Evolutionary conservation across 1,140 invertebrate species (phyloP), one percentile per base, ranked within the genome.

Genomic region (Drosophila teissieri): DNA sequence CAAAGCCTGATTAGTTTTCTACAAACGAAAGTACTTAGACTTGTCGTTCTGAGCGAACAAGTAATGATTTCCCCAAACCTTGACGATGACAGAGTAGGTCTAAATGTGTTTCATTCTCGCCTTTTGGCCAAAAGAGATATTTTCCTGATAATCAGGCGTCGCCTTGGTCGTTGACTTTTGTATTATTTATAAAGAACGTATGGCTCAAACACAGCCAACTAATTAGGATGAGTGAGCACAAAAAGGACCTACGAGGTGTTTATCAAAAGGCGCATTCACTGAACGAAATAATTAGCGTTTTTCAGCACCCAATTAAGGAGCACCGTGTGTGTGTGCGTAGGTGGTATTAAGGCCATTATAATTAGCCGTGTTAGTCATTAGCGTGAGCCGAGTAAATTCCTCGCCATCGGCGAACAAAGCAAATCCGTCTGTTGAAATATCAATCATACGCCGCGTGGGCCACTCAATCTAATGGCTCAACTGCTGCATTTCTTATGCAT

Each of bases 281-380:
- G 84, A 89, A 89, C 84, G 77, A 89, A 73, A 88, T 88, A 89
- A 88, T 88, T 89, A 83, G 63, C 64, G 67, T 70, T 70, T 70
- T 70, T 70, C 52, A 78, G 61, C 55, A 60, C 51, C 55, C 58
- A 63, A 74, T 70, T 61, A 81, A 55, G 44, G 61, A 57, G 56
- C 31, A 44, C n/a, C 37, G 55, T 70, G 56, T 75, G 56, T 75
- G 53, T 44, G 40, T 40, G 54, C 40, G 53, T 60, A 36, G 56
- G 52, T 60, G 52, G 58, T 55, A 52, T 58, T 45, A 49, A 39
- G 42, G 15, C 39, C 58, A 63, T 61, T 73, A 36, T 82, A 72
- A 82, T 88, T 82, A 86, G 60, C 54, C 49, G 14, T 45, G 42
- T 49, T 52, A 63, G 82, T 73, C 70, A 81, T 85, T 86, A 78